phyloP scores from a whole-genome alignment of 2,113 vertebrate genomes.

The Trochalopteron elliotii region DNA sequence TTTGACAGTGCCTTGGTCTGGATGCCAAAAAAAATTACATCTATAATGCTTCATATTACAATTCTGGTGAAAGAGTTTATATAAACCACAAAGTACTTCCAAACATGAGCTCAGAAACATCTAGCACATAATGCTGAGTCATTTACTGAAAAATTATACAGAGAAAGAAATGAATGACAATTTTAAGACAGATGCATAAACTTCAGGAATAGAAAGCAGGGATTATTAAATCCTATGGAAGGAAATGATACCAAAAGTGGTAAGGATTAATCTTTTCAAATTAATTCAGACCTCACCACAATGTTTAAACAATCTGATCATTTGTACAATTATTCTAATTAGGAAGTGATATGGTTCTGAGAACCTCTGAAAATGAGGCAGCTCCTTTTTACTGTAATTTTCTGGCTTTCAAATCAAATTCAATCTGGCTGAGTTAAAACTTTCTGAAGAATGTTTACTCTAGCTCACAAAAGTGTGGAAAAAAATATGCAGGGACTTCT shows the following conservation, averaged over 20 bases:
- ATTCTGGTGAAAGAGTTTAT: neutral
- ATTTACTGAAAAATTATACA: neutral
- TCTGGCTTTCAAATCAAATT: neutral
- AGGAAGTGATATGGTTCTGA: neutral
- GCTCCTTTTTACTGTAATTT: neutral
- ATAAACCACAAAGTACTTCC: neutral
- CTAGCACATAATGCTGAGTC: neutral
- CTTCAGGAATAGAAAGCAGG: conserved; percentile 37
- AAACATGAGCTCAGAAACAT: neutral
- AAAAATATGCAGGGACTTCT: neutral
- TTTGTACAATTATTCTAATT: neutral
- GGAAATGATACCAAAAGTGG: conserved; percentile 44
- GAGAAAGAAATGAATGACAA: neutral
- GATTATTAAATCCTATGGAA: neutral
- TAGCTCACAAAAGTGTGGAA: neutral
- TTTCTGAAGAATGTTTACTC: neutral
- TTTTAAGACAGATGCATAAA: neutral
- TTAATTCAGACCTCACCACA: neutral
- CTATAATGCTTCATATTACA: neutral
- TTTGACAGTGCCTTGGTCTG: neutral
- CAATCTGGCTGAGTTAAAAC: neutral
- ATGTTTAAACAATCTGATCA: neutral
- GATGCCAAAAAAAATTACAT: neutral
- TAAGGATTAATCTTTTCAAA: neutral
- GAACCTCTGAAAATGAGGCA: neutral